Evolutionary conservation across 2,888 invertebrate species (phyloP), one percentile per base, ranked within the genome.

Genomic region (Acronicta leporina): DNA sequence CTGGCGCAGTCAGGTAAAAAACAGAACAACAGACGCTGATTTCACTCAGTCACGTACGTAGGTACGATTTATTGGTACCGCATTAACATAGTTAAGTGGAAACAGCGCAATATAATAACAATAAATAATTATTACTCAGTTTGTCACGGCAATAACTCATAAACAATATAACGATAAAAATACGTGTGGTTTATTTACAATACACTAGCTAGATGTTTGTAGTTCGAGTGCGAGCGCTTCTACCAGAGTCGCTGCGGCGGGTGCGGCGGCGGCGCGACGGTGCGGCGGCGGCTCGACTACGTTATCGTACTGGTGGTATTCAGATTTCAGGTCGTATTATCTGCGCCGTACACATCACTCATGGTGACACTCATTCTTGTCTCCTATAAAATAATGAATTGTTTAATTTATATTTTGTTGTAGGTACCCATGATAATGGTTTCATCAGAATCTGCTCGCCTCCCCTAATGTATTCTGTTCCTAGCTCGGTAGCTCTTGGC

Each of bases 11-110:
- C n/a, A n/a, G n/a, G n/a, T n/a, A n/a, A 13, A 16, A 5, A 43
- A 11, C 13, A 13, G 13, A 43, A 46, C 45, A 30, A 46, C n/a
- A n/a, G 30, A 14, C 27, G 9, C 1, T 15, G 27, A 15, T 30
- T 30, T 15, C 14, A 11, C 11, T 15, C 11, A 14, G 45, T 35
- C 59, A 43, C 59, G 59, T 59, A 27, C 20, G 10, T 6, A 41
- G 54, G n/a, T 38, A 46, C 15, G 10, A 1, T 35, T 1, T 15
- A 11, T 6, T n/a, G 14, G 8, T 13, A 27, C 16, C 27, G n/a
- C 35, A 15, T 13, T 38, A 16, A 7, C 3, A 15, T 10, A 42
- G 47, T 14, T 14, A 30, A n/a, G n/a, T 14, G n/a, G 42, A 35
- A 27, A 46, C 15, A 14, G 35, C 43, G 48, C 42, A 46, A 57